phyloP scores from a whole-genome alignment of 1,140 invertebrate species.

The Zaprionus gabonicus region DNA sequence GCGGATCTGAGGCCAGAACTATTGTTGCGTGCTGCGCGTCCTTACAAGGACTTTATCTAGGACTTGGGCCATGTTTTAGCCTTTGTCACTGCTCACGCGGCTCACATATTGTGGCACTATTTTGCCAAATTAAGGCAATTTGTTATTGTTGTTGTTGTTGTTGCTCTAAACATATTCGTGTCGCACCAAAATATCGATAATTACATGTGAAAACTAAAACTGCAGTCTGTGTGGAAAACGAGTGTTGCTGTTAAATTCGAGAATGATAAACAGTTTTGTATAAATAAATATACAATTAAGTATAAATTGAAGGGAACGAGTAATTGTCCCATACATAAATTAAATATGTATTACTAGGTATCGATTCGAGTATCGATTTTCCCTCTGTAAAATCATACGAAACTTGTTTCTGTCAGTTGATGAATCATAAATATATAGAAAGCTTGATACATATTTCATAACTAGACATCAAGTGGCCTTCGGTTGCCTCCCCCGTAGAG shows the following conservation, averaged over 20 bases:
- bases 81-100: too few species aligned
- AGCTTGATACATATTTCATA: not conserved
- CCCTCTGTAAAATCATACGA: not conserved
- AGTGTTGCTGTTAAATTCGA: not conserved
- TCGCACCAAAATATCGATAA: slow-evolving; percentile 39
- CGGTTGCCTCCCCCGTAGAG: not conserved
- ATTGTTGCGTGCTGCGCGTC: slow-evolving; percentile 60
- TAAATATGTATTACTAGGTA: not conserved
- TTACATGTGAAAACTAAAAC: slow-evolving; percentile 43
- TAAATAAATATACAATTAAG: not conserved
- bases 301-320: not conserved
- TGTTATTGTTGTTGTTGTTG: slow-evolving; percentile 45
- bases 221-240: not conserved
- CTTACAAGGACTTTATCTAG: slow-evolving; percentile 34
- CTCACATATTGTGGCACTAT: slow-evolving; percentile 31
- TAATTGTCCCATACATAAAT: not conserved
- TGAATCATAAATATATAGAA: not conserved
- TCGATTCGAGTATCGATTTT: not conserved
- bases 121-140: slow-evolving; percentile 72
- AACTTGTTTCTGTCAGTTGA: not conserved
- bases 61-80: not conserved
- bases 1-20: slow-evolving; percentile 18
- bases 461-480: not conserved
- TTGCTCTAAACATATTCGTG: slow-evolving; percentile 18
- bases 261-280: not conserved